Base-by-base conservation (phyloP, 2,797 vertebrate species). In the Tolypeutes matacus region DNA sequence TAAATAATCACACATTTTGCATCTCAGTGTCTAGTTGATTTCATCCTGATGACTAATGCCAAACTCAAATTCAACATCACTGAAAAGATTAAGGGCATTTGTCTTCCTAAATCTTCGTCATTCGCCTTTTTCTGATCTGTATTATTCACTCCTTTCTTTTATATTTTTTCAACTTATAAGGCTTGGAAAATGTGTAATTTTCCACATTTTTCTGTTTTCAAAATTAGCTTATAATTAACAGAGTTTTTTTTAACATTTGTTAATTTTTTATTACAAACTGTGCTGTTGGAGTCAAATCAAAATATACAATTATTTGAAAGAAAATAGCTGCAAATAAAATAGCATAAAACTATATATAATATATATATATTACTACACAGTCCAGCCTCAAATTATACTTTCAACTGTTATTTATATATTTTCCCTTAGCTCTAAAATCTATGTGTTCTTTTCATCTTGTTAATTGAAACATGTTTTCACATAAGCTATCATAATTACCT, bases 231-330 rank as follows among this genome's bases (percentile, higher is more conserved):
- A 84, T 39, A 91, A 92, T 39, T 60, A 78, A 46, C 7, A 69
- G 2, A 82, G 14, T 86, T 81, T 92, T 81, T 92, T 20, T 93
- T 91, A 67, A 81, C 94, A 87, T 56, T 58, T 25, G 4, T 67
- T 84, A 80, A 69, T 75, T 91, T 93, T 83, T 69, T 87, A 25
- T 36, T 62, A 21, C 31, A 93, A 83, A 62, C 73, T 89, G 3
- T 89, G 27, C 39, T 77, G 3, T 82, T 73, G 13, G 34, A 36
- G 34, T 95, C 31, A 87, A 93, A 36, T 89, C 13, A 39, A 93
- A 95, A 86, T 56, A 77, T 78, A 93, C 89, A 86, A 76, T 82
- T 91, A 93, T 89, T 76, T 97, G 65, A 39, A 94, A 87, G 21
- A 20, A 20, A 23, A 51, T 13, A 89, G 60, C 27, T 85, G 5